Conservation (phyloP, 2,113 vertebrate species). For the Antennarius striatus region DNA sequence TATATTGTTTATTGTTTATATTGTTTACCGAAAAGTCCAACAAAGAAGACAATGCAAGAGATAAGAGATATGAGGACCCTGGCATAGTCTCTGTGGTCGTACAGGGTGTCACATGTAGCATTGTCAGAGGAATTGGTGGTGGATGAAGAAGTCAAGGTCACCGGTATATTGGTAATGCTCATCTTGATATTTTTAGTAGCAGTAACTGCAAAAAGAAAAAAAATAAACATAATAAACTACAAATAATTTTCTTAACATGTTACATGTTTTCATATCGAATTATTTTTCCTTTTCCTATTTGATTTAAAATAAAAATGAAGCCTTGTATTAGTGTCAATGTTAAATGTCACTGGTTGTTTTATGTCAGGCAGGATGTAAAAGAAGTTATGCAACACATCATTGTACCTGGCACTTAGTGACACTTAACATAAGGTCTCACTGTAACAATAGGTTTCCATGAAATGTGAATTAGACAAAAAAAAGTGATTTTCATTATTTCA, state of each 20-base stretch:
- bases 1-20: no score
- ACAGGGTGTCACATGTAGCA: constrained; percentile 78
- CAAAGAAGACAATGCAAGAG: constrained; percentile 84
- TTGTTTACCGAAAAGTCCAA: constrained; percentile 90
- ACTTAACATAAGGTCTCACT: no score
- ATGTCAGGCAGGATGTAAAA: no score
- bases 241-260: not conserved
- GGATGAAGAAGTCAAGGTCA: not conserved
- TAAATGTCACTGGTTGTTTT: no score
- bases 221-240: not conserved
- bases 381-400: no score
- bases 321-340: no score
- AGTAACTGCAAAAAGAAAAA: constrained; percentile 31
- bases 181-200: constrained; percentile 25
- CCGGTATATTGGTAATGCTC: not conserved
- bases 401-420: no score
- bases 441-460: no score
- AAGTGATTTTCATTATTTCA: no score
- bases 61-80: constrained; percentile 84
- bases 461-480: no score
- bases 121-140: constrained; percentile 30
- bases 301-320: no score
- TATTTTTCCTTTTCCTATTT: no score
- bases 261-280: not conserved
- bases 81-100: constrained; percentile 84